Percentiles rank a stretch among this genome's conserved stretches.
Evolutionary conservation across 2,888 invertebrate species (phyloP).

Genomic region (Geotrupes spiniger): DNA sequence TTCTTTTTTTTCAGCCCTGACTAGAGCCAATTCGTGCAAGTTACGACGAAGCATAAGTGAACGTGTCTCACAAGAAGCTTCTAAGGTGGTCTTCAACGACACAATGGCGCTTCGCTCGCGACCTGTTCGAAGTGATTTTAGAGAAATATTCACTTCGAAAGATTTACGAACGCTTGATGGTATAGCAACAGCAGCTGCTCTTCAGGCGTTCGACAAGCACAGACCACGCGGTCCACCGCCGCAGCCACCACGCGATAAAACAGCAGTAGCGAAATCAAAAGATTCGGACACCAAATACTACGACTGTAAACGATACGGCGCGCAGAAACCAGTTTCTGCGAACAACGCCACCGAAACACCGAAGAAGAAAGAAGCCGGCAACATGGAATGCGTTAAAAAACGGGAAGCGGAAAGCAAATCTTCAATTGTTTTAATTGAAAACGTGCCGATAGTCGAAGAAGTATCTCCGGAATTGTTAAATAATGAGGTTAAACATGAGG

Average conservation of each 20-base stretch:
- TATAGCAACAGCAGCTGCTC: constrained; percentile 25
- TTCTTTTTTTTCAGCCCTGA: neutral
- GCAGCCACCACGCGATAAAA: constrained; percentile 23
- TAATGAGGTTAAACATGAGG: neutral
- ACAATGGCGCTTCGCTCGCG: constrained; percentile 77
- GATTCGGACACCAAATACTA: too few species aligned
- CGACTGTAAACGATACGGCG: too few species aligned
- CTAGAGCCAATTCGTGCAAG: constrained; percentile 25
- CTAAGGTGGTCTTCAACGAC: constrained; percentile 67
- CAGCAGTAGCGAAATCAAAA: too few species aligned
- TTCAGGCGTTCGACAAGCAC: constrained; percentile 20
- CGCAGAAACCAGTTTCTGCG: too few species aligned
- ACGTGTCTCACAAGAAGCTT: constrained; percentile 40
- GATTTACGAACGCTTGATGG: constrained; percentile 34
- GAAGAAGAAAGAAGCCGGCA: too few species aligned
- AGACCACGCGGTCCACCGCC: constrained; percentile 27
- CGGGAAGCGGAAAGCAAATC: too few species aligned
- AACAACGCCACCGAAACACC: too few species aligned
- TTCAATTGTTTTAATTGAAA: too few species aligned
- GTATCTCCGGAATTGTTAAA: too few species aligned
- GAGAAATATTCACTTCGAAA: constrained; percentile 58
- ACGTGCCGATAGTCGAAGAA: too few species aligned
- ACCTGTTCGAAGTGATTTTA: constrained; percentile 59
- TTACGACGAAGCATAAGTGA: constrained; percentile 50
- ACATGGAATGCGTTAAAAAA: too few species aligned